Conservation (phyloP, 2,113 vertebrate genomes). For the Cyprinus carpio region DNA sequence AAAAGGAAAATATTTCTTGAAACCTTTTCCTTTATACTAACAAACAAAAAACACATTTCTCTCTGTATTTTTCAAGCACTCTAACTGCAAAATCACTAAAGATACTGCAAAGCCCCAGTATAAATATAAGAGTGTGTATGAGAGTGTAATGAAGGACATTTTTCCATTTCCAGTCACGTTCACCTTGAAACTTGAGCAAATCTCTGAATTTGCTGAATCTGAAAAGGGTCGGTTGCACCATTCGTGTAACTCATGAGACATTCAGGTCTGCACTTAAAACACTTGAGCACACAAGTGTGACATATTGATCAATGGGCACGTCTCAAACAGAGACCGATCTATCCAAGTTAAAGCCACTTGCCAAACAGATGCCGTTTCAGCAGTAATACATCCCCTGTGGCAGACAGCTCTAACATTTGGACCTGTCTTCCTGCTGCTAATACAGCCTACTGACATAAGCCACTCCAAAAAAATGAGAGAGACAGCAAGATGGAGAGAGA, state of each 20-base stretch:
- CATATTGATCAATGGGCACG: neutral
- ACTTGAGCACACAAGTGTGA: slow-evolving; percentile 19
- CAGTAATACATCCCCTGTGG: slow-evolving; percentile 25
- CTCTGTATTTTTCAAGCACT: neutral
- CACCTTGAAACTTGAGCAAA: neutral
- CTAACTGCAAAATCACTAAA: neutral
- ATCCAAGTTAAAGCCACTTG: slow-evolving; percentile 33
- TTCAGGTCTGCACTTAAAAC: slow-evolving; percentile 25
- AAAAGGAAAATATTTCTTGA: slow-evolving; percentile 17
- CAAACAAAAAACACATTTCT: neutral
- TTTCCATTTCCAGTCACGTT: neutral
- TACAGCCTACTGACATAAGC: slow-evolving; percentile 31
- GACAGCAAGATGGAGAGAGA: slow-evolving; percentile 16
- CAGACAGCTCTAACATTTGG: slow-evolving; percentile 30
- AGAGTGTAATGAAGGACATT: neutral
- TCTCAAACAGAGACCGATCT: slow-evolving; percentile 19
- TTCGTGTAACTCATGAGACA: neutral
- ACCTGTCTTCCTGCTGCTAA: slow-evolving; percentile 38
- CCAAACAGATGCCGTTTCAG: slow-evolving; percentile 1
- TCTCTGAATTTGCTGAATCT: neutral
- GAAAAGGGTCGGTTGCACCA: slow-evolving; percentile 1
- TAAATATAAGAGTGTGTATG: neutral
- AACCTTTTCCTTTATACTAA: neutral
- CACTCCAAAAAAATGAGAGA: slow-evolving; percentile 1
- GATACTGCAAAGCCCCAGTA: neutral